Evolutionary conservation across 2,797 vertebrate species (phyloP), one percentile per base, ranked within the genome.

Genomic region (Sylvia borin): DNA sequence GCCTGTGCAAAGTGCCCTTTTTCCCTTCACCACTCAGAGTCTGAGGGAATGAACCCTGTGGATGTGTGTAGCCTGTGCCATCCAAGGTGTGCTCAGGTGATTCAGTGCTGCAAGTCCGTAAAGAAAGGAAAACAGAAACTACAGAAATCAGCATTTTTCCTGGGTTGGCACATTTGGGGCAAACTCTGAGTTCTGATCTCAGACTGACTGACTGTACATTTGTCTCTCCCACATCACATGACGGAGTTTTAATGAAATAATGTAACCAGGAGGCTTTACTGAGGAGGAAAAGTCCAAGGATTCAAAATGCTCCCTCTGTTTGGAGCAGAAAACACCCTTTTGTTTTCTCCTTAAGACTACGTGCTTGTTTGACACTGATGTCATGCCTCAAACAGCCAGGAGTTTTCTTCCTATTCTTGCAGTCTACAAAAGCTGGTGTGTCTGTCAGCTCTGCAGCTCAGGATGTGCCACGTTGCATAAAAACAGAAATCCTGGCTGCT

Each of bases 401-500:
- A 92, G 85, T 94, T 94, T 80, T 94, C 87, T 72, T 95, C 80
- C 80, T 86, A 31, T 96, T 88, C 76, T 90, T 83, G 62, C 82
- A 70, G 54, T 58, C 84, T 43, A 92, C 95, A 96, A 96, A 96
- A 81, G 89, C 92, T 85, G 53, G 45, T 79, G 94, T 91, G 90
- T 93, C 65, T 75, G 64, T 79, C 53, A 54, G 79, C 51, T 71
- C 83, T 93, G 95, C 91, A 90, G 92, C 91, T 75, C 65, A 66
- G 13, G 76, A 77, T 18, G 0, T 62, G 70, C 71, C 87, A 78
- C 18, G 9, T 11, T 26, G 47, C 7, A 4, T 64, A 78, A 80
- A 85, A 81, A 61, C 17, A 83, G 67, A 72, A 65, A 34, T 75
- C 64, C 71, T 72, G 26, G 50, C 40, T 65, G 14, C 71, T 80